Percentiles rank a stretch among this genome's conserved stretches.
Evolutionary conservation across 2,797 vertebrate species (phyloP).

Genomic region (Manis javanica): DNA sequence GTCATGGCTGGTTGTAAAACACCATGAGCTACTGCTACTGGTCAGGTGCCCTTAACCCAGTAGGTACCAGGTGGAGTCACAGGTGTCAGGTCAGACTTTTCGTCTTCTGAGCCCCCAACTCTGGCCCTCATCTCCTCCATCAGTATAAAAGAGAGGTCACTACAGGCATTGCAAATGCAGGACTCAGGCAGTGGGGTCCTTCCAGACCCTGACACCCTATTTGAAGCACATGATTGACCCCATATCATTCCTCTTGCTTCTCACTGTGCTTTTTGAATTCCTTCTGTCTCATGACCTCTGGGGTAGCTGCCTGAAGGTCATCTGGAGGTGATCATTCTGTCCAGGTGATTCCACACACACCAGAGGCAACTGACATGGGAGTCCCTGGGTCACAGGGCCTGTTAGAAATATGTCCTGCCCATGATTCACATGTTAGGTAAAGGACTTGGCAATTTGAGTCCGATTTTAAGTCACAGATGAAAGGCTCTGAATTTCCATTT

Average conservation of each 20-base stretch:
- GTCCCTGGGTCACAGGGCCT: neutral
- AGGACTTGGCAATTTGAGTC: neutral
- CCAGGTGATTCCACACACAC: neutral
- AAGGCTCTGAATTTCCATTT: neutral
- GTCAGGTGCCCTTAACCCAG: neutral
- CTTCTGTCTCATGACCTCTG: neutral
- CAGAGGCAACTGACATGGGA: neutral
- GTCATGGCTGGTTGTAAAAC: neutral
- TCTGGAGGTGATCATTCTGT: neutral
- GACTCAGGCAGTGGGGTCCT: neutral
- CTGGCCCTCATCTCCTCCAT: neutral
- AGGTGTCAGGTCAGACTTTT: neutral
- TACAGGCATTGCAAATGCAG: neutral
- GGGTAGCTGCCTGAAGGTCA: too few relatives aligned
- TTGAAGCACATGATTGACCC: neutral
- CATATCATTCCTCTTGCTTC: neutral
- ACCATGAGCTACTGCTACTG: neutral
- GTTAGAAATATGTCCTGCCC: neutral
- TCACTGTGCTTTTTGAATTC: neutral
- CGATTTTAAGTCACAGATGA: neutral
- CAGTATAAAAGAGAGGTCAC: neutral
- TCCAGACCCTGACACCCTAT: neutral
- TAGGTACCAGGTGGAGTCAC: neutral
- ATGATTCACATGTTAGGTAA: neutral
- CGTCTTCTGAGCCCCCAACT: neutral